These are phyloP conservation scores for Coregonus suidteri DNA, from an alignment of 2,797 vertebrate species.

Conservation along the genomic window DNA sequence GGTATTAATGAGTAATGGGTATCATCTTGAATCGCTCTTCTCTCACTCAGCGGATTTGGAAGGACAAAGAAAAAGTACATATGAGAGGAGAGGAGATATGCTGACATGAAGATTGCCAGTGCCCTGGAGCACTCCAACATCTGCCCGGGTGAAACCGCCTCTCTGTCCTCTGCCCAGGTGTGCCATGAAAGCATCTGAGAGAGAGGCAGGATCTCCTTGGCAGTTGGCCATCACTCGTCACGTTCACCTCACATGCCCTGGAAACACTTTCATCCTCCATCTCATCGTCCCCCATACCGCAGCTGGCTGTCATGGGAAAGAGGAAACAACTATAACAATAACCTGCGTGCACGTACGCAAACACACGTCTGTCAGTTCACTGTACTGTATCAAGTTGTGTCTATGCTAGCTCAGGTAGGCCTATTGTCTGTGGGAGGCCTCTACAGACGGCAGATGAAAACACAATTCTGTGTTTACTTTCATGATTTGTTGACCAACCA, in stretches of 20 bases:
- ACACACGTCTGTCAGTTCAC: slow-evolving; percentile 21
- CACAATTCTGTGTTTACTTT: slow-evolving; percentile 45
- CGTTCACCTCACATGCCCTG: slow-evolving; percentile 25
- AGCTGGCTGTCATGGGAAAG: background rate
- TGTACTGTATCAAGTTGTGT: slow-evolving; percentile 21
- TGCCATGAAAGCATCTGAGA: slow-evolving; percentile 8
- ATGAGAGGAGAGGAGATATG: background rate
- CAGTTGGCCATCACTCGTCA: slow-evolving; percentile 10
- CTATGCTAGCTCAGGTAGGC: background rate
- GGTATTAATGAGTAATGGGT: slow-evolving; percentile 19
- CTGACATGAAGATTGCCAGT: background rate
- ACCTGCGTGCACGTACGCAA: background rate
- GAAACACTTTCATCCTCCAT: background rate
- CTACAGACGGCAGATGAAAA: slow-evolving; percentile 29
- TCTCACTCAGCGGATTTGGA: background rate
- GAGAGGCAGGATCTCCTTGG: slow-evolving; percentile 13
- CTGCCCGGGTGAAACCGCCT: background rate
- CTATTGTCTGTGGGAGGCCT: background rate
- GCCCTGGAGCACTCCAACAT: background rate
- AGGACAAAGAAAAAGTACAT: background rate
- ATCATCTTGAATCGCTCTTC: background rate
- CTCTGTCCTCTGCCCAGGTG: slow-evolving; percentile 41
- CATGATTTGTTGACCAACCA: slow-evolving; percentile 53
- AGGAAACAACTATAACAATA: background rate
- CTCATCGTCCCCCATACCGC: background rate